Conservation (phyloP, 2,888 invertebrate species). For the Pristionchus exspectatus region DNA sequence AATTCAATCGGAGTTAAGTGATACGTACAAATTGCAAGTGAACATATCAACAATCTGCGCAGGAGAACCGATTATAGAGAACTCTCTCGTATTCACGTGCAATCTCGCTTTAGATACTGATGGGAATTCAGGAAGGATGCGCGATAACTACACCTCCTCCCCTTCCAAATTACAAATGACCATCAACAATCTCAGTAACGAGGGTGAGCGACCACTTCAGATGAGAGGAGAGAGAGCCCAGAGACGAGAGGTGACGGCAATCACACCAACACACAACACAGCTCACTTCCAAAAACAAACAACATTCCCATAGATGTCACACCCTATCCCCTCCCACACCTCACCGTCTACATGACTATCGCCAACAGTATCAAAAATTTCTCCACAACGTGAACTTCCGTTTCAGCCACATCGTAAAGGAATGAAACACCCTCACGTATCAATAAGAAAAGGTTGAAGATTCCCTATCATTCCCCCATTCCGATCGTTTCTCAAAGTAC, state of each 20-base stretch:
- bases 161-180: too few species aligned
- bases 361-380: background rate
- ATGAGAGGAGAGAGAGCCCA: background rate
- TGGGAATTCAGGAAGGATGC: too few species aligned
- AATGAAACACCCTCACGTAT: too few species aligned
- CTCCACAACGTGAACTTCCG: background rate
- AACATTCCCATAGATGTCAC: background rate
- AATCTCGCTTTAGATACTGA: background rate
- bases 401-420: background rate
- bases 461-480: too few species aligned
- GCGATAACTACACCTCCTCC: too few species aligned
- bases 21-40: background rate
- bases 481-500: too few species aligned
- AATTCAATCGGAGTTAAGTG: background rate
- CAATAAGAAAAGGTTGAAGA: too few species aligned
- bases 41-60: background rate
- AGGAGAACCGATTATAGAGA: background rate
- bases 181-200: too few species aligned
- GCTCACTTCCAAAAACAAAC: background rate
- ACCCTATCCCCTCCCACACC: background rate
- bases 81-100: background rate
- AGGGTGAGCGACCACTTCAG: background rate
- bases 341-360: background rate
- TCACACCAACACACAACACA: background rate
- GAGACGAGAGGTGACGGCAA: background rate